Base-by-base conservation (phyloP, 2,797 vertebrate genomes). In the Channallabes apus region DNA sequence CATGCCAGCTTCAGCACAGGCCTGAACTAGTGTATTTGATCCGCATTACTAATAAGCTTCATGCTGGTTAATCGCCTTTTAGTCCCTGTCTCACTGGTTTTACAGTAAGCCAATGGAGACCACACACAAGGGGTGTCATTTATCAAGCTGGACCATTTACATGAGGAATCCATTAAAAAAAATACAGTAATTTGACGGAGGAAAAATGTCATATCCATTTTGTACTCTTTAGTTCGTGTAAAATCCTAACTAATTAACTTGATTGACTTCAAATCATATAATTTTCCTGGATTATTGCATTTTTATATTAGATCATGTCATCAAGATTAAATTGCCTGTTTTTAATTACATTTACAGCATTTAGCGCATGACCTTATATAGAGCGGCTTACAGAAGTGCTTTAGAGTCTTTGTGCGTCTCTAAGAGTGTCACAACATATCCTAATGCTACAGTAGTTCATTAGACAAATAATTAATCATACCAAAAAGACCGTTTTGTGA, bases 31-130 rank as follows among this genome's bases (percentile, higher is more conserved):
- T 56, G 41, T 75, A 58, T 76, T 76, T 62, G 65, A 82, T 71
- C 64, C 64, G 46, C 64, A 82, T 82, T 82, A 82, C 58, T 85
- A 85, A 81, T 81, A 75, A 15, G 29, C 59, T 61, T 29, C 73
- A 46, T 82, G 85, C 80, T 76, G 85, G n/a, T 77, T 86, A 76
- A 76, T 86, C 29, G 54, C 69, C 17, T 73, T 86, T 86, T 58
- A 82, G 9, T 56, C 68, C 3, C 22, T 54, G 69, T 67, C 15
- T 81, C 38, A 75, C 72, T 76, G 84, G 29, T 82, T 1, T 24
- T 81, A 41, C 41, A 41, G 41, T 29, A 76, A 22, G 20, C 12
- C 18, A 32, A 11, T 4, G 3, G 20, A 22, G 18, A 2, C 0
- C 29, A 56, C n/a, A 14, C 46, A 54, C 15, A 54, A 29, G n/a